These are phyloP conservation scores for Verasper variegatus DNA, from an alignment of 2,113 vertebrate genomes.

Conservation along the genomic window DNA sequence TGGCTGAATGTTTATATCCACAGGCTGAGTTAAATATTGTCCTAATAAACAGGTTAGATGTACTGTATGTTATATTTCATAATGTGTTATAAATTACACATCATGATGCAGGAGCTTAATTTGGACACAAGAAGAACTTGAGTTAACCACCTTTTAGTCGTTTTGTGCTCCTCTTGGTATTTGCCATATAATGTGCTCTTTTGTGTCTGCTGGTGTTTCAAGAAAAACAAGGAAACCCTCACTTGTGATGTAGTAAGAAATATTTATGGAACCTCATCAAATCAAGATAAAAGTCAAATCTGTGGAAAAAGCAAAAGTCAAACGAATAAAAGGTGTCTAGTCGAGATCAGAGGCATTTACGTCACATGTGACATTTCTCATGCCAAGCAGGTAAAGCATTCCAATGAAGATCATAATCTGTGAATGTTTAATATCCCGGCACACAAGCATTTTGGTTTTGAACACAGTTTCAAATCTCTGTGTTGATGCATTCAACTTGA, in stretches of 20 bases:
- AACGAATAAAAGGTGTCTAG: neutral
- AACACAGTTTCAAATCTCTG: neutral
- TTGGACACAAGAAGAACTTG: too few relatives aligned
- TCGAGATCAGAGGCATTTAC: neutral
- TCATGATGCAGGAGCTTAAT: too few relatives aligned
- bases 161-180: too few relatives aligned
- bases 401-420: too few relatives aligned
- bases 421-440: neutral
- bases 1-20: too few relatives aligned
- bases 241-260: neutral
- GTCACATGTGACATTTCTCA: neutral
- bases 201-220: neutral
- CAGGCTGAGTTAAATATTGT: too few relatives aligned
- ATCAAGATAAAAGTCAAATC: neutral
- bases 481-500: neutral
- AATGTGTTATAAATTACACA: too few relatives aligned
- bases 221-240: neutral
- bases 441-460: neutral
- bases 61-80: too few relatives aligned
- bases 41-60: too few relatives aligned
- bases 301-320: neutral
- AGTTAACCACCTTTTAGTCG: too few relatives aligned
- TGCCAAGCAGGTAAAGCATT: neutral
- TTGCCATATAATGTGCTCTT: neutral
- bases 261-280: neutral